These are phyloP conservation scores for Castor canadensis DNA, from an alignment of 2,113 vertebrate genomes.

Conservation along the genomic window DNA sequence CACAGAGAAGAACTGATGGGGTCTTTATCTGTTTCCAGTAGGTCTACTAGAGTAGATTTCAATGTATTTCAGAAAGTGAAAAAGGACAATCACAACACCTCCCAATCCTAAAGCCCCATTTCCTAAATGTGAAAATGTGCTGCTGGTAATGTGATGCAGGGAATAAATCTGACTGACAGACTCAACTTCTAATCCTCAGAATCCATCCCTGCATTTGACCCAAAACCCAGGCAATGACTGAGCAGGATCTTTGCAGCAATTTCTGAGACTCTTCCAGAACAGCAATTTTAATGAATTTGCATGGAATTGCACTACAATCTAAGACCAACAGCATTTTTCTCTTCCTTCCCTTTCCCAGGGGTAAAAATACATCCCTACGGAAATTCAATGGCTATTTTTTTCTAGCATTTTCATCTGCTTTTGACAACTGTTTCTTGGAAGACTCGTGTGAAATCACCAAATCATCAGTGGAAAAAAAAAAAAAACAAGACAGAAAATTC, in stretches of 20 bases:
- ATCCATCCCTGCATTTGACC: not conserved
- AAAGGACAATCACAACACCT: not conserved
- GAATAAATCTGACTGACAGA: too few species aligned
- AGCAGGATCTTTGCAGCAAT: not conserved
- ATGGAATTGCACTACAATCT: not conserved
- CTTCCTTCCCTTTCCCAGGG: not conserved
- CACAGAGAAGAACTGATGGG: not conserved
- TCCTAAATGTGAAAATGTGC: not conserved
- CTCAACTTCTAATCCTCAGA: not conserved
- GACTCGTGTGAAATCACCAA: not conserved
- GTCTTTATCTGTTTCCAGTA: fast-evolving
- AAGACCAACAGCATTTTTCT: not conserved
- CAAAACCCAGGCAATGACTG: not conserved
- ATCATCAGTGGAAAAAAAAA: not conserved
- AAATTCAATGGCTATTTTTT: not conserved
- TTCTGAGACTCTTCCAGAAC: not conserved
- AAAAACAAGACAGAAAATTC: not conserved
- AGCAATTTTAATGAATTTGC: not conserved
- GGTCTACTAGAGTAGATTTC: not conserved
- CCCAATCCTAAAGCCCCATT: not conserved
- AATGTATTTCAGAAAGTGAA: too few species aligned
- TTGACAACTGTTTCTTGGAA: not conserved
- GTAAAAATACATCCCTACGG: not conserved
- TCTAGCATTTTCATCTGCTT: not conserved
- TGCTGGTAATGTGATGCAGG: fast-evolving